Base-by-base conservation (phyloP, 1,140 invertebrate genomes). In the Oscheius sp. region DNA sequence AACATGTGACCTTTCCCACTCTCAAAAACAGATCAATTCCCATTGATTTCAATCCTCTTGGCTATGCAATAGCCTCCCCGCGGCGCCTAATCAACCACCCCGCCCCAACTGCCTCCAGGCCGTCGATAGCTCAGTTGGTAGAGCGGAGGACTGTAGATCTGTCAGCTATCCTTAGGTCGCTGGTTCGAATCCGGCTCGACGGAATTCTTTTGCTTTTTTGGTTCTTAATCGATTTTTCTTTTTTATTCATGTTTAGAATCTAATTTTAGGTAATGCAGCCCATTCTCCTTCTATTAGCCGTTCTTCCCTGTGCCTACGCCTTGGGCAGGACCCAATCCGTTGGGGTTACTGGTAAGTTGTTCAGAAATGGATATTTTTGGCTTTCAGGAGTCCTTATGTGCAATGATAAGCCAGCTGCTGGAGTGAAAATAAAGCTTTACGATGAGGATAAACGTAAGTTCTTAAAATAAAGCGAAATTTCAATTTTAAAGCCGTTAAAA, bases 111-210 rank as follows among this genome's bases (percentile, higher is more conserved):
- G n/a, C n/a, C n/a, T n/a, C n/a, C n/a, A n/a, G n/a, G 36, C 63
- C 63, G 63, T 66, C 63, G 63, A 77, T 77, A 77, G 75, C 75
- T 77, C 75, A 77, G 75, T 77, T 77, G 75, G 75, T 77, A 77
- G 75, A 77, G 75, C 75, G 75, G 75, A 77, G 75, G 75, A 77
- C 75, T 77, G 75, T 77, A 77, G 75, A 55, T 10, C 10, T 42
- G 10, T 10, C 38, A 10, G 38, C 10, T 42, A 42, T 42, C 38
- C 38, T 42, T 42, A 42, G 38, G 38, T 42, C 38, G 38, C 38
- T 42, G 38, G 38, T 42, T 42, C 38, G 38, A 42, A 42, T 42
- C 38, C 38, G 38, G 38, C 38, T 42, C 38, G 38, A 42, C 38
- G 38, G 38, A 42, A 42, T 42, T 42, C 38, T n/a, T 42, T 42